Evolutionary conservation across 2,797 vertebrate species (phyloP), one percentile per base, ranked within the genome.

Genomic region (Pantherophis alleghaniensis): DNA sequence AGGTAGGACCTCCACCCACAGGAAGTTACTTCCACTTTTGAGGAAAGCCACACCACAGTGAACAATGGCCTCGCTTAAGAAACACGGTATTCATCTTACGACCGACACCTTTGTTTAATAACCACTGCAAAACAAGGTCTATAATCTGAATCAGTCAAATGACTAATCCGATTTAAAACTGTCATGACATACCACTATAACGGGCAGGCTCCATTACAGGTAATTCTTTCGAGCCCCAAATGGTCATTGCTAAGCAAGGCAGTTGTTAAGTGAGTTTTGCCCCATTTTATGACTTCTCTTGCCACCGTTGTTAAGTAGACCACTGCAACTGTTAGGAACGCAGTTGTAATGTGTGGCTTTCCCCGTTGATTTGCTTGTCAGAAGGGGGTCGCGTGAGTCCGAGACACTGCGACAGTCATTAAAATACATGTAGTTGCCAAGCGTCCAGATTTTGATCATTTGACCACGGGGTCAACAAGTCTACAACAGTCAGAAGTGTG

Each of bases 1-100:
- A 74, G n/a, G 16, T 3, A 0, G 0, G n/a, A 18, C 32, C 66
- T 37, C 16, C 16, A 74, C 6, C n/a, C 66, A 18, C n/a, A 1
- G 7, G 12, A 66, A 28, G 61, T 66, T 66, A 66, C 61, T 13
- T 63, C 11, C 66, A 37, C 2, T 74, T 74, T 74, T 74, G 16
- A 7, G 14, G 14, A 18, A 74, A 74, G 16, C 66, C 66, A 18
- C 16, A 37, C 16, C n/a, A 37, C 7, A 18, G 66, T 18, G n/a
- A 18, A 74, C 16, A 69, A 32, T 69, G n/a, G 4, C 11, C 11
- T 63, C 60, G 4, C 60, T 63, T 63, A 28, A 66, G 10, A 66
- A n/a, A 28, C 61, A 66, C 61, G 3, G 61, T 28, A 28, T 28
- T 63, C 3, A 12, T 63, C 61, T 63, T 28, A 28, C 11, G 4